Evolutionary conservation across 2,797 vertebrate genomes (phyloP).

Genomic region (Poecilia picta): DNA sequence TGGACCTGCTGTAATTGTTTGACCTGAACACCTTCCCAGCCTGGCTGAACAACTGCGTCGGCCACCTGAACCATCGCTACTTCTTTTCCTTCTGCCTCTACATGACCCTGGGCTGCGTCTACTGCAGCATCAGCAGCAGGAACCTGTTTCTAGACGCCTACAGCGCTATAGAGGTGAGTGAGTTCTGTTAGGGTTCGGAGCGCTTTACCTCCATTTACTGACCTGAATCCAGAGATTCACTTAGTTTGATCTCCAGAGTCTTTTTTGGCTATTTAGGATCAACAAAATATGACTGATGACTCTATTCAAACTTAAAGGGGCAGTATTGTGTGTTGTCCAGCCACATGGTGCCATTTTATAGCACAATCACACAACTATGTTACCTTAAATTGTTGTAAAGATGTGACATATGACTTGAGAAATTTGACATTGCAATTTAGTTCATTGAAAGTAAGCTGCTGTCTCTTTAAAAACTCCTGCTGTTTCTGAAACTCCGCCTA

Average conservation of each 20-base stretch:
- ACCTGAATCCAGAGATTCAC: too few species aligned
- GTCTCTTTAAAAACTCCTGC: too few species aligned
- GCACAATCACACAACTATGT: too few species aligned
- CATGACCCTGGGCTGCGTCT: constrained; percentile 96
- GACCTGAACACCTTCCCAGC: constrained; percentile 86
- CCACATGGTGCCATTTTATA: too few species aligned
- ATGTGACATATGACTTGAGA: too few species aligned
- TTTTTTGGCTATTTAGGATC: neutral
- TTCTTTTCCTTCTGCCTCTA: constrained; percentile 98
- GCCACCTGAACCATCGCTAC: constrained; percentile 97
- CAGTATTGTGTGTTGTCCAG: too few species aligned
- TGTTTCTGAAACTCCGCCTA: too few species aligned
- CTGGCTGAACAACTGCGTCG: constrained; percentile 98
- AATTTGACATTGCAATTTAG: too few species aligned
- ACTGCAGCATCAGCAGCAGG: constrained; percentile 93
- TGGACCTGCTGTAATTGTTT: neutral
- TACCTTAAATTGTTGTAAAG: too few species aligned
- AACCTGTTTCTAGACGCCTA: constrained; percentile 92
- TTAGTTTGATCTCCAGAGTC: neutral
- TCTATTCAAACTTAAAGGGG: neutral
- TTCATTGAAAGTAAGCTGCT: too few species aligned
- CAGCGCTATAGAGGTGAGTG: constrained; percentile 89
- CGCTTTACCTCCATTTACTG: too few species aligned
- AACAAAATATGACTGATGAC: neutral
- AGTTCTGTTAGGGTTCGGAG: constrained; percentile 39